These are phyloP conservation scores for Caenorhabditis wallacei DNA, from an alignment of 2,888 invertebrate species.

Conservation along the genomic window DNA sequence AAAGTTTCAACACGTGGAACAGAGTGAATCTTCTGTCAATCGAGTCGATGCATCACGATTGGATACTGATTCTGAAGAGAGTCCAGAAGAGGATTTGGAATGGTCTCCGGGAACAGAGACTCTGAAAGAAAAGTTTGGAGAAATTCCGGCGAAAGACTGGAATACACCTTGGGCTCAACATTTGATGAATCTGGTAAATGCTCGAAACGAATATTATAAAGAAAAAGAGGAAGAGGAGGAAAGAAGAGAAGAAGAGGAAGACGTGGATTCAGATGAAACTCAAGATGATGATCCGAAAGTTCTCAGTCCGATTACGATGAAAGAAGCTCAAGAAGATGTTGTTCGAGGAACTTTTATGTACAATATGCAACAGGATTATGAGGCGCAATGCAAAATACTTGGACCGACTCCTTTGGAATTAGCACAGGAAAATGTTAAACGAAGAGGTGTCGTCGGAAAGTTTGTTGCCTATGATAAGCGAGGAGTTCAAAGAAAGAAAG, in stretches of 20 bases:
- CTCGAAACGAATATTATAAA: not conserved
- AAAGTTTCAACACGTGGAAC: constrained; percentile 18
- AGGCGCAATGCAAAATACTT: not conserved
- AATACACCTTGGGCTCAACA: constrained; percentile 25
- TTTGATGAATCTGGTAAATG: not conserved
- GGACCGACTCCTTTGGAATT: not conserved
- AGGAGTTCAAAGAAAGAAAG: not conserved
- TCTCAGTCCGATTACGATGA: constrained; percentile 3
- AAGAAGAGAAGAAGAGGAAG: not conserved
- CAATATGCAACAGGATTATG: not conserved
- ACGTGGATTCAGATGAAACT: not conserved
- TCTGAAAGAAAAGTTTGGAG: not conserved
- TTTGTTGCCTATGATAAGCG: not conserved
- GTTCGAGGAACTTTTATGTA: not conserved
- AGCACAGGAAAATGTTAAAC: not conserved
- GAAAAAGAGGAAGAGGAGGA: not conserved
- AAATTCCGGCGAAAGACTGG: not conserved
- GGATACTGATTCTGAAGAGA: constrained; percentile 35
- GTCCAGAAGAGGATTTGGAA: constrained; percentile 15
- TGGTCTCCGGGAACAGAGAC: not conserved
- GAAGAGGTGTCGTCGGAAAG: not conserved
- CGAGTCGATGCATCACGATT: constrained; percentile 34
- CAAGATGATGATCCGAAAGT: constrained; percentile 5
- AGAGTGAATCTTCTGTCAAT: not conserved
- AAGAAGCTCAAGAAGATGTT: not conserved